These are phyloP conservation scores for Balaeniceps rex DNA, from an alignment of 2,113 vertebrate genomes.

Conservation along the genomic window DNA sequence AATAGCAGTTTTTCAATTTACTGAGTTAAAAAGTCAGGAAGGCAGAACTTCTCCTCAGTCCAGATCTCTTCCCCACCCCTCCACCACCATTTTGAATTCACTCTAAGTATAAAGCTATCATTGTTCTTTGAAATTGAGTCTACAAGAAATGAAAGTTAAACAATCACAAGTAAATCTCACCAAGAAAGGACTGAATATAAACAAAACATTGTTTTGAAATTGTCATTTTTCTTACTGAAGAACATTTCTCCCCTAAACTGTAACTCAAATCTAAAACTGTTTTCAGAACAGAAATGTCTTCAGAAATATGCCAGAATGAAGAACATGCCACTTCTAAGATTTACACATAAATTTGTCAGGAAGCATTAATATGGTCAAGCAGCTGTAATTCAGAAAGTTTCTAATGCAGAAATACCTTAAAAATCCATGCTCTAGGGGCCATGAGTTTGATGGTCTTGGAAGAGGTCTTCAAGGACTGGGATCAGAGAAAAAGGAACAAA, in stretches of 20 bases:
- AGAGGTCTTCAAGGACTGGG: background rate
- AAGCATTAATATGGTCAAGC: background rate
- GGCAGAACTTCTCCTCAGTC: background rate
- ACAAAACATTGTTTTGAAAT: slow-evolving; percentile 2
- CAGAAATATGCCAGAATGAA: background rate
- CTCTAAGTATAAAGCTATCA: background rate
- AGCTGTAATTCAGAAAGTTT: background rate
- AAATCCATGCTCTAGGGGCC: background rate
- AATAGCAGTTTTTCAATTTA: background rate
- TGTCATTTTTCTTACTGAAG: background rate
- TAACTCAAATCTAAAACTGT: background rate
- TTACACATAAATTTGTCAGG: background rate
- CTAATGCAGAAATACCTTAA: background rate
- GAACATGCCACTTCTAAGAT: background rate
- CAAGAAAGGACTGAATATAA: slow-evolving; percentile 8
- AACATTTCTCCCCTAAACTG: background rate
- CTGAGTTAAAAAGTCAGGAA: background rate
- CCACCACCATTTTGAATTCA: background rate
- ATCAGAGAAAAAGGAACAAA: background rate
- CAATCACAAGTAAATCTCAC: background rate
- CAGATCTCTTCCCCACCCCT: background rate
- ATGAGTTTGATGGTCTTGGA: background rate
- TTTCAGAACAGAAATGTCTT: background rate
- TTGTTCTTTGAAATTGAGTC: background rate
- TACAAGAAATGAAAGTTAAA: background rate